phyloP scores from a whole-genome alignment of 2,797 vertebrate genomes.

The Eleutherodactylus coqui region DNA sequence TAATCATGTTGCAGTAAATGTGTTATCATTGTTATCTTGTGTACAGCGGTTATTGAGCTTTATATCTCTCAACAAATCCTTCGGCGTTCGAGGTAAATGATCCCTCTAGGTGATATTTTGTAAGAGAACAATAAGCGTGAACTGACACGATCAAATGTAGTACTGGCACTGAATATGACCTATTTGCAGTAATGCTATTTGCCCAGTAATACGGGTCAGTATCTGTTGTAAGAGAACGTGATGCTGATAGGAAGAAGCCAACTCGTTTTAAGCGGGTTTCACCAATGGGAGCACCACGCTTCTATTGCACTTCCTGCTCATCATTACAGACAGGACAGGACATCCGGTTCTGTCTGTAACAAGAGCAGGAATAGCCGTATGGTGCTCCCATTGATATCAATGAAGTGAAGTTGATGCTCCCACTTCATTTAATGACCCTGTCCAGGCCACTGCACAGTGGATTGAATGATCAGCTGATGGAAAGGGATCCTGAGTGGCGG shows the following conservation, averaged over 20 bases:
- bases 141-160: background rate
- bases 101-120: background rate
- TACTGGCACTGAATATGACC: background rate
- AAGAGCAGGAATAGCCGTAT: too few relatives aligned
- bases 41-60: constrained; percentile 63
- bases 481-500: too few relatives aligned
- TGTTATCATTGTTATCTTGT: constrained; percentile 60
- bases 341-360: too few relatives aligned
- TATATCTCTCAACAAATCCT: constrained; percentile 72
- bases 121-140: background rate
- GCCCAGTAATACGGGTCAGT: background rate
- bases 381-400: too few relatives aligned
- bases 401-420: too few relatives aligned
- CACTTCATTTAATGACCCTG: too few relatives aligned
- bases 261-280: background rate
- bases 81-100: background rate
- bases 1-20: constrained; percentile 61
- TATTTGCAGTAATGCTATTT: background rate
- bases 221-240: background rate
- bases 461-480: too few relatives aligned
- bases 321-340: too few relatives aligned
- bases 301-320: too few relatives aligned
- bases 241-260: background rate
- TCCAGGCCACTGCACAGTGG: too few relatives aligned
- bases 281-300: too few relatives aligned